phyloP scores from a whole-genome alignment of 2,888 invertebrate species.

The Metalampra italica region DNA sequence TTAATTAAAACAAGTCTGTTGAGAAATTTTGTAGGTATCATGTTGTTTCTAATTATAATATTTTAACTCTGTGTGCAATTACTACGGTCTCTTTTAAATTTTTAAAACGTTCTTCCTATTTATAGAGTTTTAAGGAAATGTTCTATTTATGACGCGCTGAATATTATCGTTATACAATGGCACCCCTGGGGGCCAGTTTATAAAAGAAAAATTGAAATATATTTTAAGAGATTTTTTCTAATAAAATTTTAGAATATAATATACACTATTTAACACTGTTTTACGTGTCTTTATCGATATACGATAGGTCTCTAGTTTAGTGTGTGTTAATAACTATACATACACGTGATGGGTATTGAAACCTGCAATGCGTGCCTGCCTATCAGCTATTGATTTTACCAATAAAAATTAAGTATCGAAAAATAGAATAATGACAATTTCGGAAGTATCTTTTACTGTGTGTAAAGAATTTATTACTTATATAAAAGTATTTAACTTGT shows the following conservation, averaged over 20 bases:
- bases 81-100: slow-evolving; percentile 62
- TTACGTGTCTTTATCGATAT: slow-evolving; percentile 68
- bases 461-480: slow-evolving; percentile 22
- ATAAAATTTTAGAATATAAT: slow-evolving; percentile 62
- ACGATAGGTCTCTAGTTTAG: slow-evolving; percentile 57
- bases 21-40: slow-evolving; percentile 24
- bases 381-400: slow-evolving; percentile 53
- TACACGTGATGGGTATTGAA: slow-evolving; percentile 36
- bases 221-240: slow-evolving; percentile 77
- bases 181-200: slow-evolving; percentile 44
- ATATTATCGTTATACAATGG: slow-evolving; percentile 49
- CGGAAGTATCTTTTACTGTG: slow-evolving; percentile 41
- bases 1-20: slow-evolving; percentile 11
- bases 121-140: slow-evolving; percentile 61
- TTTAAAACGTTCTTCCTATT: slow-evolving; percentile 67
- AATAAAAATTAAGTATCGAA: slow-evolving; percentile 45
- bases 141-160: slow-evolving; percentile 67
- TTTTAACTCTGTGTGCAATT: slow-evolving; percentile 69
- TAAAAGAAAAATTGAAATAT: slow-evolving; percentile 66
- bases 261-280: slow-evolving; percentile 55
- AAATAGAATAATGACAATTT: slow-evolving; percentile 29
- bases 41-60: slow-evolving; percentile 49
- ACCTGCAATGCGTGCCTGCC: slow-evolving; percentile 51
- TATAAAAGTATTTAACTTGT: slow-evolving; percentile 48
- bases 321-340: slow-evolving; percentile 35